A percentile compares a stretch with the other conserved stretches of the same genome.
These are phyloP conservation scores for Arenicola marina DNA, from an alignment of 2,888 invertebrate genomes.

Conservation along the genomic window DNA sequence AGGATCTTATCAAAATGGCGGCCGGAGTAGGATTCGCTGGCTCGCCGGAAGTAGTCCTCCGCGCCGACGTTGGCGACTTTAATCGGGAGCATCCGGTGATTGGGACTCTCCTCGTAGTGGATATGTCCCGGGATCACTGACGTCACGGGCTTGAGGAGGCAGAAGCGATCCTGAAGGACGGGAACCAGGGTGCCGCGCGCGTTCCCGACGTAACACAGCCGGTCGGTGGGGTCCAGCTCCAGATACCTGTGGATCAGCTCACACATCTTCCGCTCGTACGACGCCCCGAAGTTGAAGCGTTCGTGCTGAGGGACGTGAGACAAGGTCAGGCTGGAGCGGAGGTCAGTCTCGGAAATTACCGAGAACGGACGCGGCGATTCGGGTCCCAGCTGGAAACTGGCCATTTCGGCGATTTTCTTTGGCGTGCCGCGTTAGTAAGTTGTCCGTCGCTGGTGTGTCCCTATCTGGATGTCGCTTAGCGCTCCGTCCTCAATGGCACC, in stretches of 20 bases:
- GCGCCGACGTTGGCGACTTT: constrained; percentile 47
- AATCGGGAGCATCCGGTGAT: constrained; percentile 40
- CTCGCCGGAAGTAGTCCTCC: constrained; percentile 49
- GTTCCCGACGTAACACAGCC: constrained; percentile 54
- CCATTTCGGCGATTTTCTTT: too few relatives aligned
- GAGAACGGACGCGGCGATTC: constrained; percentile 54
- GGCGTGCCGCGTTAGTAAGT: too few relatives aligned
- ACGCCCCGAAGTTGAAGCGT: constrained; percentile 44
- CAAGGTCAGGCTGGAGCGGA: constrained; percentile 39
- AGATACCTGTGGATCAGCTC: constrained; percentile 49
- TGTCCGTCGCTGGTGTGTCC: too few relatives aligned
- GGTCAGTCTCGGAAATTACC: constrained; percentile 51
- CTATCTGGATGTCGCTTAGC: too few relatives aligned
- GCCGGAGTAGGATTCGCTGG: constrained; percentile 7
- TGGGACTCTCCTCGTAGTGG: constrained; percentile 44
- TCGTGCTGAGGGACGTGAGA: constrained; percentile 39
- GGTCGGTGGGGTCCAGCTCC: constrained; percentile 51
- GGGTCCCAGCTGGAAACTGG: constrained; percentile 47
- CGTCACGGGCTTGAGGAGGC: constrained; percentile 49
- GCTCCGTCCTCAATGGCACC: too few relatives aligned
- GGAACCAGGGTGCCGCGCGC: constrained; percentile 46
- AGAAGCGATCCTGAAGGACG: constrained; percentile 45
- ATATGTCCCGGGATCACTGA: constrained; percentile 52
- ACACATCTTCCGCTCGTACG: constrained; percentile 48
- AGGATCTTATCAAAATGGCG: constrained; percentile 48